Base-by-base conservation (phyloP, 2,113 vertebrate genomes). In the Jaculus jaculus region DNA sequence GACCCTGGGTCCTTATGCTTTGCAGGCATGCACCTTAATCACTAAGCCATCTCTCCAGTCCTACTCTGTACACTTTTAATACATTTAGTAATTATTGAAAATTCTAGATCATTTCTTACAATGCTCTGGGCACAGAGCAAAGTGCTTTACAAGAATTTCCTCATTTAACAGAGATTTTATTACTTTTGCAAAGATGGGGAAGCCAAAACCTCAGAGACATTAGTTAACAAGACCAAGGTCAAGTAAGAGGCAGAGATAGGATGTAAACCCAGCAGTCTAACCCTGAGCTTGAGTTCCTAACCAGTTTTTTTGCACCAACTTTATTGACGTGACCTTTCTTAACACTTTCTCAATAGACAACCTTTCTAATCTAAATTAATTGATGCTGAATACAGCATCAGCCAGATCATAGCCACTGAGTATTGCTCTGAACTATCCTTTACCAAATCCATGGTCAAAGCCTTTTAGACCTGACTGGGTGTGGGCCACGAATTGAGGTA, bases 161-260 rank as follows among this genome's bases (percentile, higher is more conserved):
- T 89, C 60, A 37, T 81, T 93, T 85, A 81, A 63, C 20, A 18
- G 39, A 74, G 5, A 54, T 74, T 69, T 69, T 84, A 16, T 61
- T 75, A 69, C 23, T 12, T 68, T 91, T 84, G 39, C 81, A 82
- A 93, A 94, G 66, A 82, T 20, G 18, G 87, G n/a, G 73, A 84
- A 71, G 51, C n/a, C 9, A 72, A 78, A 75, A 58, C 16, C 18
- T 60, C 47, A 21, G 20, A 89, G 30, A n/a, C 26, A 13, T 32
- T 34, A 66, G 32, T 8, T 32, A 30, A 26, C 63, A 54, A 18
- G 17, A 20, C 51, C 34, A 32, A 74, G 63, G 12, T 65, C 54
- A 73, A 78, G 72, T 21, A 84, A 78, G 58, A 95, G 30, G 9
- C 30, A 20, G 47, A 72, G 75, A 51, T 69, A 42, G 78, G 32